Evolutionary conservation across 2,888 invertebrate genomes (phyloP), one percentile per base, ranked within the genome.

Genomic region (Idaea straminata): DNA sequence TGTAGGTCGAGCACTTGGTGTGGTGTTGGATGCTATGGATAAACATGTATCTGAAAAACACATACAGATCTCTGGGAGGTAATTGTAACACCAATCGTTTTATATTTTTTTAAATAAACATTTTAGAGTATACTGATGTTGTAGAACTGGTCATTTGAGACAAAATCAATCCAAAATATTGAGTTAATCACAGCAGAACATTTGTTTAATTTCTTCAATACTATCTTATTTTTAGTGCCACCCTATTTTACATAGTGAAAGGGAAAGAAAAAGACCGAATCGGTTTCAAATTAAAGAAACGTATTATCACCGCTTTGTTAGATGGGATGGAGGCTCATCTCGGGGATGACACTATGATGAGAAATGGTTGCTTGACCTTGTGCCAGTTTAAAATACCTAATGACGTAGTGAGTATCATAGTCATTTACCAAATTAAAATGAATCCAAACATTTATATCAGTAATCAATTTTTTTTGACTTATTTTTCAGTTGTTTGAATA

Each of bases 361-460:
- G 99, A 64, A 99, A 99, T 88, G 98, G 98, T 63, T 99, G 99
- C 87, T 94, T 99, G 68, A 98, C 98, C 0, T 93, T 99, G 58
- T 98, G 98, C 82, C 98, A 98, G 88, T 98, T 99, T 84, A 97
- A 96, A 84, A 98, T 99, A 86, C 99, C 99, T 3, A 95, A 95
- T 75, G 99, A 99, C 94, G 97, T 99, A 87, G 98, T 98, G 92
- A 92, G 95, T 94, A 65, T 57, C 13, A 47, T 10, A 10, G 38
- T 38, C 2, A 25, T 1, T 2, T 47, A 47, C 47, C 47, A 7
- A 47, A 47, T 6, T 13, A 47, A 47, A 10, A 47, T 47, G 5
- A 47, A 7, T 7, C 13, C 13, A 47, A 47, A 47, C 10, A 10
- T 47, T 47, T 7, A 47, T 5, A 47, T 13, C 47, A 47, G 13